Base-by-base conservation (phyloP, 2,888 invertebrate genomes). In the Elysia crispata region DNA sequence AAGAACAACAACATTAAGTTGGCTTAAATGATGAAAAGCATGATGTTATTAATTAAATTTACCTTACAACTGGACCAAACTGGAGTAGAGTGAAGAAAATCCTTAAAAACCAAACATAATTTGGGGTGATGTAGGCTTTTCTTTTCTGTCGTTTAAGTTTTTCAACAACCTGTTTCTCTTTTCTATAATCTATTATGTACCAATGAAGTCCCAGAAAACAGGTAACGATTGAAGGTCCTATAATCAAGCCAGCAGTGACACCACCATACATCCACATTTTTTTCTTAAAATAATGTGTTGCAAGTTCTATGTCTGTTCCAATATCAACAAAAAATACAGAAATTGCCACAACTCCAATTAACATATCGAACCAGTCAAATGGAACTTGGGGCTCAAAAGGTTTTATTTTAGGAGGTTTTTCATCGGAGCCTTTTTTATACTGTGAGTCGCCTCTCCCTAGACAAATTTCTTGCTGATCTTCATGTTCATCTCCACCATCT, bases 21-120 rank as follows among this genome's bases (percentile, higher is more conserved):
- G n/a, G n/a, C n/a, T n/a, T n/a, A n/a, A n/a, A n/a, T n/a, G n/a
- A n/a, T n/a, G n/a, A n/a, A n/a, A n/a, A n/a, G n/a, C n/a, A n/a
- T n/a, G n/a, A n/a, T n/a, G n/a, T n/a, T n/a, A n/a, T n/a, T n/a
- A n/a, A n/a, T n/a, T 8, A 66, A 66, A 6, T 31, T 81, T 86
- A 89, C 90, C 90, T 87, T 28, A 89, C 85, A 62, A 88, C 86
- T 74, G 89, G 89, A 67, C 89, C 89, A 83, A 87, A 80, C 80
- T 87, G 86, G 1, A 87, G 83, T n/a, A 88, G 70, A 3, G 89
- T 89, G 77, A 88, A 85, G 20, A 87, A 54, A 50, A 89, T 85
- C 76, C 89, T 83, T 23, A 83, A 72, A 70, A 85, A 74, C 89
- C 89, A 89, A 1, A 86, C 77, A 30, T 69, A 30, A 23, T 64